Percentiles rank a stretch among this genome's conserved stretches.
Conservation (phyloP, 2,888 invertebrate species). For the Eledona agricola region DNA sequence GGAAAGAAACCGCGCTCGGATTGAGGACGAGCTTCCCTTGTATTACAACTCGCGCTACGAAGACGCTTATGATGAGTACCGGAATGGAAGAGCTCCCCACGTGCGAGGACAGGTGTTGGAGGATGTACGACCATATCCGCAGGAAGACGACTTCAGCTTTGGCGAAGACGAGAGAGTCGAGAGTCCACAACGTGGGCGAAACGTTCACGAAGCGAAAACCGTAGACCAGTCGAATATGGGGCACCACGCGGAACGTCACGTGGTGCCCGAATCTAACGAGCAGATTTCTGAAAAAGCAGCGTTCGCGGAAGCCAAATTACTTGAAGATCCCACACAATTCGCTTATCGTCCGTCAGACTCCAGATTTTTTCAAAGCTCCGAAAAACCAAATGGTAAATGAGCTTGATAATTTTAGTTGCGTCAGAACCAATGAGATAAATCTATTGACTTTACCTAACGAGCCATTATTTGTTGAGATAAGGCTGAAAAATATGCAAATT, state of each 20-base stretch:
- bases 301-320: constrained; percentile 44
- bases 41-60: constrained; percentile 36
- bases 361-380: constrained; percentile 39
- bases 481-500: not conserved
- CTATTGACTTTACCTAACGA: constrained; percentile 24
- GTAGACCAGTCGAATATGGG: not conserved
- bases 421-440: constrained; percentile 17
- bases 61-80: constrained; percentile 38
- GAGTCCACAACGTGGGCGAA: constrained; percentile 8
- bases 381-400: constrained; percentile 20
- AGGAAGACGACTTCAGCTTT: constrained; percentile 51
- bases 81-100: constrained; percentile 26
- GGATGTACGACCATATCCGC: constrained; percentile 48
- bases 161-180: constrained; percentile 42
- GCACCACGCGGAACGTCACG: constrained; percentile 9
- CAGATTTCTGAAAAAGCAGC: constrained; percentile 35
- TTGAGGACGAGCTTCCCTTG: constrained; percentile 39
- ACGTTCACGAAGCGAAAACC: constrained; percentile 14
- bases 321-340: constrained; percentile 56
- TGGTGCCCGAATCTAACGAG: constrained; percentile 14
- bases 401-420: constrained; percentile 7
- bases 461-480: not conserved
- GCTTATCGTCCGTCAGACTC: constrained; percentile 60
- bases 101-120: constrained; percentile 46
- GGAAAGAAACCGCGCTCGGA: constrained; percentile 36